Percentiles rank a stretch among this genome's conserved stretches.
Evolutionary conservation across 2,113 vertebrate species (phyloP).

Genomic region (Pluvianellus socialis): DNA sequence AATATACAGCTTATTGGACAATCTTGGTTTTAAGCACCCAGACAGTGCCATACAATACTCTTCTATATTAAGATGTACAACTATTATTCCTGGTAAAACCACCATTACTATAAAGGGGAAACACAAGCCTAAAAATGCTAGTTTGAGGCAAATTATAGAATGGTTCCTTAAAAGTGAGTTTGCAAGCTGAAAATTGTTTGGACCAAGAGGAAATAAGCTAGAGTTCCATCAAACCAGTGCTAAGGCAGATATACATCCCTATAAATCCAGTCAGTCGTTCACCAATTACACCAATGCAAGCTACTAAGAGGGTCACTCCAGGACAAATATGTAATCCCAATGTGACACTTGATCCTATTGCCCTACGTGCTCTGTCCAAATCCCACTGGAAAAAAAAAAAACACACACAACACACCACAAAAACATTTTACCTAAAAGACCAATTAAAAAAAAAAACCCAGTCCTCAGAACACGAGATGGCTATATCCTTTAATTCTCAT

Average conservation of each 20-base stretch:
- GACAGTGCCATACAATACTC: rapidly evolving
- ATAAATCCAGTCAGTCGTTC: slow-evolving; percentile 47
- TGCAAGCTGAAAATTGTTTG: neutral
- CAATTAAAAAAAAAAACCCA: neutral
- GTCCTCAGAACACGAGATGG: neutral
- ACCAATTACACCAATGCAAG: slow-evolving; percentile 35
- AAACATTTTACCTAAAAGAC: neutral
- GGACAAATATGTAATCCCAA: slow-evolving; percentile 56
- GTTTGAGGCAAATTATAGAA: neutral
- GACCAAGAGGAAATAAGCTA: neutral
- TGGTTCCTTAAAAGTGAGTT: neutral
- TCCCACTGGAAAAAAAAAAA: neutral
- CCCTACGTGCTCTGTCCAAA: slow-evolving; percentile 36
- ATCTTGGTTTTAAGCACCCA: neutral
- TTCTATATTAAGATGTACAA: neutral
- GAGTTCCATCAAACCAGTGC: neutral
- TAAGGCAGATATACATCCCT: slow-evolving; percentile 42
- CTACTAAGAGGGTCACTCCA: slow-evolving; percentile 50
- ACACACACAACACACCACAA: no score
- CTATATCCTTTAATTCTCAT: neutral
- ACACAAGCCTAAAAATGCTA: neutral
- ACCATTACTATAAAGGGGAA: neutral
- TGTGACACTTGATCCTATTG: slow-evolving; percentile 63
- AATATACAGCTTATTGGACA: neutral
- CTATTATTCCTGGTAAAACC: neutral